Conservation (phyloP, 2,113 vertebrate species). For the Lynx canadensis region DNA sequence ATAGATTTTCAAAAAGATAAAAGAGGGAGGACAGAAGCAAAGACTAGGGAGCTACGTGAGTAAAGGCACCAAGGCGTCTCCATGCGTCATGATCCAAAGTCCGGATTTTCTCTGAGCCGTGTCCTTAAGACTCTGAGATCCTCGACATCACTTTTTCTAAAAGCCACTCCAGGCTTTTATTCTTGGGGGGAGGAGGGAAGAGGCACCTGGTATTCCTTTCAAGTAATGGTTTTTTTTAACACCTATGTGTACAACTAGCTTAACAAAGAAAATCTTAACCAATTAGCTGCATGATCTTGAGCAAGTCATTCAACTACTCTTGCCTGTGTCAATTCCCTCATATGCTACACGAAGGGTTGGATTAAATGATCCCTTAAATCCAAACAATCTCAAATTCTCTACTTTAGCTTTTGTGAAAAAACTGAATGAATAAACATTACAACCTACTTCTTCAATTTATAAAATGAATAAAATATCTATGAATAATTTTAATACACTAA, state of each 20-base stretch:
- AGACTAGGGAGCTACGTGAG: neutral
- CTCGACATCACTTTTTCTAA: conserved; percentile 56
- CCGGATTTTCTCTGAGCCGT: conserved; percentile 57
- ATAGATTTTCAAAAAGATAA: neutral
- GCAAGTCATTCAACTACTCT: neutral
- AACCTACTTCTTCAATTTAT: conserved; percentile 14
- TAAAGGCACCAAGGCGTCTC: neutral
- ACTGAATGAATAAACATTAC: neutral
- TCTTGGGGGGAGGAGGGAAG: neutral
- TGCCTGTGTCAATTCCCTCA: neutral
- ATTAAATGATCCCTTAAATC: conserved; percentile 1
- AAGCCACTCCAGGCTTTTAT: neutral
- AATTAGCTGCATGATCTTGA: neutral
- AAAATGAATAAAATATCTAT: conserved; percentile 44
- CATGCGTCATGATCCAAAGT: conserved; percentile 53
- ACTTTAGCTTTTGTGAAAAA: neutral
- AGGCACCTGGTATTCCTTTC: conserved; percentile 6
- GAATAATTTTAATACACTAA: conserved; percentile 1
- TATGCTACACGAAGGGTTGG: neutral
- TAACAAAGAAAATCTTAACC: conserved; percentile 36
- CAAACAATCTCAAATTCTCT: conserved; percentile 27
- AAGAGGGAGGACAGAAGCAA: neutral
- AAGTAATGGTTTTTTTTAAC: conserved; percentile 50
- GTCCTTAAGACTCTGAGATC: conserved; percentile 61
- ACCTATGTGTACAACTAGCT: neutral